Conservation (phyloP, 2,797 vertebrate species). For the Cossypha dichroa region DNA sequence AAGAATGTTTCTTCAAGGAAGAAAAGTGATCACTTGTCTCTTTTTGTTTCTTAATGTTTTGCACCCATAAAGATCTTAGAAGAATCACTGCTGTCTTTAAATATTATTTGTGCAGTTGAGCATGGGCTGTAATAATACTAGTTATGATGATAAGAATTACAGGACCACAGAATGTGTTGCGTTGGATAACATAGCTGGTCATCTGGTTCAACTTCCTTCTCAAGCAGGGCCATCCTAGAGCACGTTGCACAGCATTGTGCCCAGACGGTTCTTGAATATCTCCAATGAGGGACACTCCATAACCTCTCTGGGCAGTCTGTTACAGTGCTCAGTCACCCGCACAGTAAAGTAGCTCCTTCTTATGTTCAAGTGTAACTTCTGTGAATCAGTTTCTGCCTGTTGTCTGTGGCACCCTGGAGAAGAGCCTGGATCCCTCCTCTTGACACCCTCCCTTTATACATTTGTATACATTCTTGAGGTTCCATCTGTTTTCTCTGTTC, state of each 20-base stretch:
- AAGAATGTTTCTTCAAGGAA: background rate
- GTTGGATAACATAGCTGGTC: background rate
- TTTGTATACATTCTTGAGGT: background rate
- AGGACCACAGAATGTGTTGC: background rate
- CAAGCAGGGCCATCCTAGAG: background rate
- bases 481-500: background rate
- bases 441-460: background rate
- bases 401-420: background rate
- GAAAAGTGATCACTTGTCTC: background rate
- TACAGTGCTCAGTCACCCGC: accelerated
- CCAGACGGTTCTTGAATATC: accelerated
- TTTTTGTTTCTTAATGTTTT: background rate
- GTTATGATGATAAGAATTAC: background rate
- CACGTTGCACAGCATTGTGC: background rate
- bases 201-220: background rate
- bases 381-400: background rate
- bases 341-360: background rate
- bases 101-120: background rate
- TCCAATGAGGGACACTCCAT: background rate
- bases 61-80: background rate
- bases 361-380: background rate
- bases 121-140: background rate
- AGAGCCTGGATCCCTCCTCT: background rate
- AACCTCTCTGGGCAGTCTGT: background rate
- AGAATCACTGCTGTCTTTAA: background rate